These are phyloP conservation scores for Tamias sibiricus DNA, from an alignment of 2,113 vertebrate species.

Conservation along the genomic window DNA sequence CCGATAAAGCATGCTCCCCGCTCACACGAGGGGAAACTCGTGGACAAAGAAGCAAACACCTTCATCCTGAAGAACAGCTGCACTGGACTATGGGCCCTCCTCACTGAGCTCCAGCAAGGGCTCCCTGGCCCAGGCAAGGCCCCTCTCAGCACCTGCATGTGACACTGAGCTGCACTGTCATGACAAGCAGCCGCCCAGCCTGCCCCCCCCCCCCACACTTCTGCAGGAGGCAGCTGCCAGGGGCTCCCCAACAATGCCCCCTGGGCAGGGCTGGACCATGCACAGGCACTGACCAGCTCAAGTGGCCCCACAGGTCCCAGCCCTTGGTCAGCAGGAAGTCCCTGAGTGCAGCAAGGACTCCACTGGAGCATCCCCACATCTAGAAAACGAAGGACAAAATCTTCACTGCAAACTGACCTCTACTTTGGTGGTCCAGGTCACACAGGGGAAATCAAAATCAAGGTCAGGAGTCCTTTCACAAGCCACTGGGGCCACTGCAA, in stretches of 20 bases:
- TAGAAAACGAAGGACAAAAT: not conserved
- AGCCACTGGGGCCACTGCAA: not conserved
- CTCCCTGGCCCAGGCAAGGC: not conserved
- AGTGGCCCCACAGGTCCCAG: not conserved
- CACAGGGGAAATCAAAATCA: not conserved
- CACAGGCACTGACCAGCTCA: not conserved
- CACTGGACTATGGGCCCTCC: rapidly evolving
- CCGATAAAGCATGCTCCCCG: rapidly evolving
- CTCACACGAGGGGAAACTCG: not conserved
- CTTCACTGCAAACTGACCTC: not conserved
- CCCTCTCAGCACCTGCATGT: rapidly evolving
- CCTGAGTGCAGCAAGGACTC: no score
- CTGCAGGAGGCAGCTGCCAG: not conserved
- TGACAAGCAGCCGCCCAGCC: not conserved
- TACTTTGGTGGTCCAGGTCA: rapidly evolving
- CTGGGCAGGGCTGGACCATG: not conserved
- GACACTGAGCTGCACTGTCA: not conserved
- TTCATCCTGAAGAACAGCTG: rapidly evolving
- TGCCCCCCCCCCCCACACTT: not conserved
- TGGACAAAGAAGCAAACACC: rapidly evolving
- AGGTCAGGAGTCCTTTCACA: no score
- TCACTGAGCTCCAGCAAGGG: no score
- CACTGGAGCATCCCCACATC: no score
- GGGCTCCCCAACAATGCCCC: not conserved
- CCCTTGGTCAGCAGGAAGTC: not conserved